Evolutionary conservation across 2,888 invertebrate genomes (phyloP), one percentile per base, ranked within the genome.

Genomic region (Acrocyrtus sp.): DNA sequence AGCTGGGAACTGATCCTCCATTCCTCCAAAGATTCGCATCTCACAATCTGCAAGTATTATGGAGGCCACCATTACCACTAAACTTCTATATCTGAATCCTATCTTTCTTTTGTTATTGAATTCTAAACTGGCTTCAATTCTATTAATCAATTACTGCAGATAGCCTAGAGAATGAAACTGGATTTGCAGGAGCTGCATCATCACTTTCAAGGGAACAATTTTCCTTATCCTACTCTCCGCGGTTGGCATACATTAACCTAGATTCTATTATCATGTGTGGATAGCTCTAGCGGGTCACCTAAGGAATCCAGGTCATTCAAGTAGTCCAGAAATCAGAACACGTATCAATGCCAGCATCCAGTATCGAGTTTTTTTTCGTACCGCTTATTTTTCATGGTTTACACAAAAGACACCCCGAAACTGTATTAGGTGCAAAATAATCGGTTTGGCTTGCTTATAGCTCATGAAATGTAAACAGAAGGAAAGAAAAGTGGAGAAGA

Each of bases 201-300:
- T n/a, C n/a, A n/a, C n/a, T n/a, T 61, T 61, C 60, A 61, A 61
- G 60, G 60, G 60, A 48, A 61, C 22, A 22, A 61, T 48, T 29
- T 41, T 5, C 34, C 12, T 34, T 12, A 15, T 24, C 10, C 41
- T 19, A 22, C 10, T 34, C 24, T 48, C 21, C 29, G 34, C 22
- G 34, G 60, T 19, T 48, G 22, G 60, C 50, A 61, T 61, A 50
- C 60, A 61, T 61, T 61, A 61, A 61, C 61, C 61, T 24, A 61
- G 41, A 50, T 61, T 61, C 61, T 22, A 51, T 6, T 34, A 41
- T 61, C 41, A 41, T n/a, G 24, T 12, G 5, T 17, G 50, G 22
- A 39, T 50, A 24, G 39, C 51, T 24, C 5, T 34, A 50, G 22
- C 39, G 48, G 50, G 24, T 61, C 17, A 34, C 34, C 5, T 8